phyloP scores from a whole-genome alignment of 2,888 invertebrate species.

The Pinctada fucata region DNA sequence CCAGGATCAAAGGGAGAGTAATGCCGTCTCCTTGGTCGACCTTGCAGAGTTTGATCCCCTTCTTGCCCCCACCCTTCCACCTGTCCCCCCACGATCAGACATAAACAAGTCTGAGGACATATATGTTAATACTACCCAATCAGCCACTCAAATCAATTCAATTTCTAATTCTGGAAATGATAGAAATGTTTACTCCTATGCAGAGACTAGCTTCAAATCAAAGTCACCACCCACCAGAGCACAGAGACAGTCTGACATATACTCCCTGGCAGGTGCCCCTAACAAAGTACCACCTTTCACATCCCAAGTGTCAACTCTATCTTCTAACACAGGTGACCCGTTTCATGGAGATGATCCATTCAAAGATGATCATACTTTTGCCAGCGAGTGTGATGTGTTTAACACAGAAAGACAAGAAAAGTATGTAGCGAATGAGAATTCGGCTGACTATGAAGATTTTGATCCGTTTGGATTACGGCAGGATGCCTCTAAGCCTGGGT shows the following conservation, averaged over 20 bases:
- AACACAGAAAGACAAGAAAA: slow-evolving; percentile 22
- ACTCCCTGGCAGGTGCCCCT: neutral
- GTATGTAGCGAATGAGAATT: neutral
- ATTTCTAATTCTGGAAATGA: neutral
- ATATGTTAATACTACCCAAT: neutral
- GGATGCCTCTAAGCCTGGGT: slow-evolving; percentile 8
- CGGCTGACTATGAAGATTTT: neutral
- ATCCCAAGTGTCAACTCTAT: slow-evolving; percentile 4
- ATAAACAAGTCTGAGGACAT: neutral
- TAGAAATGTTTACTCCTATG: slow-evolving; percentile 9
- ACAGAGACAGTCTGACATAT: neutral
- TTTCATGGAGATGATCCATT: slow-evolving; percentile 33
- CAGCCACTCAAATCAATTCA: neutral
- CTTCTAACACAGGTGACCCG: slow-evolving; percentile 13
- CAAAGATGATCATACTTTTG: slow-evolving; percentile 49
- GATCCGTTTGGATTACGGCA: neutral
- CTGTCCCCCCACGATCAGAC: slow-evolving; percentile 24
- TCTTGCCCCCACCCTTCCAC: slow-evolving; percentile 41
- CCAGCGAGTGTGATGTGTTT: slow-evolving; percentile 45
- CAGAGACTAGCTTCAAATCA: neutral
- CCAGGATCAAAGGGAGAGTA: neutral
- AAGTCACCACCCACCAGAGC: neutral
- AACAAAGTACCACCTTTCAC: neutral
- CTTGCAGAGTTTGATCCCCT: slow-evolving; percentile 48
- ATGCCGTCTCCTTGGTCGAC: slow-evolving; percentile 13